These are phyloP conservation scores for Dendrocopos noguchii DNA, from an alignment of 2,113 vertebrate genomes.

Conservation along the genomic window DNA sequence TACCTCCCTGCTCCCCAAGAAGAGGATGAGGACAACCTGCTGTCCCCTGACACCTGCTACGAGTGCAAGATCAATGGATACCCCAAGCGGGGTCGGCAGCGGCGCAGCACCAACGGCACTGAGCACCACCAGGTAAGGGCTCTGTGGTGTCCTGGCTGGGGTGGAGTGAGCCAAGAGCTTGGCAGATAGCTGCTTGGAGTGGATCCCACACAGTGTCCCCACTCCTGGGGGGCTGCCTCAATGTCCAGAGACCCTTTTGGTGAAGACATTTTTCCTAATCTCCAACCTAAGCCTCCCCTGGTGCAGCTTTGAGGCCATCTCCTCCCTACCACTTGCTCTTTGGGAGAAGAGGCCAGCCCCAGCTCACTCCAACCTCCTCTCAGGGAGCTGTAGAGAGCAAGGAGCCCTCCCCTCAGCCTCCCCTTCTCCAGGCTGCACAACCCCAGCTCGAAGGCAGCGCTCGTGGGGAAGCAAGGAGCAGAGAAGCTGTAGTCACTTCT, in stretches of 20 bases:
- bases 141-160: neutral
- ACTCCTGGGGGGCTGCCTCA: too few species aligned
- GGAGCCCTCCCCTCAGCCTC: too few species aligned
- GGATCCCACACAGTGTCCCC: neutral
- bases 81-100: constrained; percentile 73
- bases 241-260: too few species aligned
- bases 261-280: too few species aligned
- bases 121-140: constrained; percentile 57
- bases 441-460: too few species aligned
- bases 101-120: constrained; percentile 57
- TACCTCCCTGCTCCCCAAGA: constrained; percentile 71
- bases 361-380: too few species aligned
- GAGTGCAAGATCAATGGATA: constrained; percentile 94
- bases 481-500: accelerated
- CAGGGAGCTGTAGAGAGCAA: too few species aligned
- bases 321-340: too few species aligned
- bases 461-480: neutral
- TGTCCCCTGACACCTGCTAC: constrained; percentile 90
- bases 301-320: too few species aligned
- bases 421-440: too few species aligned
- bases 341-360: too few species aligned
- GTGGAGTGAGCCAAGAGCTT: neutral
- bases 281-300: too few species aligned
- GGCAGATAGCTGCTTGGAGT: neutral
- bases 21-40: constrained; percentile 81